These are phyloP conservation scores for Gambusia affinis DNA, from an alignment of 2,113 vertebrate species.

Conservation along the genomic window DNA sequence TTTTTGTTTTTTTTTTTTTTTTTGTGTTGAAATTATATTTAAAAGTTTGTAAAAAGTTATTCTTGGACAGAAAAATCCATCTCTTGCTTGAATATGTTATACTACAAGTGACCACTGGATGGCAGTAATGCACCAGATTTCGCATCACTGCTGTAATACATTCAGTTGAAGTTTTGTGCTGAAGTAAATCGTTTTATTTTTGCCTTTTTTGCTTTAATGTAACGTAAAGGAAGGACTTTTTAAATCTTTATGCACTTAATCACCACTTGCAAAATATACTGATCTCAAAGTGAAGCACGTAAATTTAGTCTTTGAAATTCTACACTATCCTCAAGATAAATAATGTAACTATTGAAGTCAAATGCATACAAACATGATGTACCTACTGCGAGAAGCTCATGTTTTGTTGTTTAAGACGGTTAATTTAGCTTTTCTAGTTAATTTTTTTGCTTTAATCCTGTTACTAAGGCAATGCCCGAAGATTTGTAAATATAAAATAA, in stretches of 20 bases:
- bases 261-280: neutral
- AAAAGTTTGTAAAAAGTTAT: neutral
- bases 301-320: neutral
- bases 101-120: neutral
- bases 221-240: neutral
- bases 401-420: neutral
- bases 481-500: neutral
- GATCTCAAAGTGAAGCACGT: neutral
- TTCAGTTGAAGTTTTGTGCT: neutral
- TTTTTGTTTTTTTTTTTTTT: no score
- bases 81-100: neutral
- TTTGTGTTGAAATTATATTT: neutral
- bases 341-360: no score
- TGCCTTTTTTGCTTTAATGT: neutral
- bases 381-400: neutral
- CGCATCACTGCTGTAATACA: neutral
- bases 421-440: neutral
- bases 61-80: no score
- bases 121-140: neutral
- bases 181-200: neutral
- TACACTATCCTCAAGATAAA: neutral
- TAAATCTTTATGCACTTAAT: neutral
- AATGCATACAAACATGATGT: neutral
- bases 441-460: neutral
- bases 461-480: neutral